Conservation (phyloP, 2,113 vertebrate genomes). For the Calidris pugnax region DNA sequence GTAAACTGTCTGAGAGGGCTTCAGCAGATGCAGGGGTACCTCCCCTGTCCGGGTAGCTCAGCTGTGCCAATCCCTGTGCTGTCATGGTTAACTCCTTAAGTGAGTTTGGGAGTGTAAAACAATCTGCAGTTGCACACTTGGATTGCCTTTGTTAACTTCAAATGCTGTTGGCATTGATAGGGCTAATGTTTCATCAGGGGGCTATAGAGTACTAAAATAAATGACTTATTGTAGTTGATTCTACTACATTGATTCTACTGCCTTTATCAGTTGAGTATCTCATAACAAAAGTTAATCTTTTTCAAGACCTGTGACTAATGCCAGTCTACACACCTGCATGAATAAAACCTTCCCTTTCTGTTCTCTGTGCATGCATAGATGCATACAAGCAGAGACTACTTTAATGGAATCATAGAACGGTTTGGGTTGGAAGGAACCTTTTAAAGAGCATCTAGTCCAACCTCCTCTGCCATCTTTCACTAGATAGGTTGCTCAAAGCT, state of each 20-base stretch:
- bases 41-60: neutral
- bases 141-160: neutral
- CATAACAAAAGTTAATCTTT: neutral
- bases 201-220: neutral
- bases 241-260: neutral
- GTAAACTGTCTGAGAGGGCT: neutral
- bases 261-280: neutral
- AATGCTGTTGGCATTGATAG: neutral
- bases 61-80: neutral
- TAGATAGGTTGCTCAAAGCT: neutral
- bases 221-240: neutral
- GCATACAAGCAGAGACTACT: neutral
- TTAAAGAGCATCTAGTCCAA: neutral
- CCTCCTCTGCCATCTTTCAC: fast-evolving
- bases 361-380: neutral
- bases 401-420: neutral
- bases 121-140: fast-evolving
- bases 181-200: neutral
- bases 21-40: neutral
- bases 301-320: neutral
- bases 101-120: neutral
- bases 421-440: neutral
- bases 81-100: neutral
- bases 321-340: neutral
- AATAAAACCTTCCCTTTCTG: neutral